Percentiles rank a stretch among this genome's conserved stretches.
phyloP scores from a whole-genome alignment of 2,888 invertebrate genomes.

The Lasiommata megera region DNA sequence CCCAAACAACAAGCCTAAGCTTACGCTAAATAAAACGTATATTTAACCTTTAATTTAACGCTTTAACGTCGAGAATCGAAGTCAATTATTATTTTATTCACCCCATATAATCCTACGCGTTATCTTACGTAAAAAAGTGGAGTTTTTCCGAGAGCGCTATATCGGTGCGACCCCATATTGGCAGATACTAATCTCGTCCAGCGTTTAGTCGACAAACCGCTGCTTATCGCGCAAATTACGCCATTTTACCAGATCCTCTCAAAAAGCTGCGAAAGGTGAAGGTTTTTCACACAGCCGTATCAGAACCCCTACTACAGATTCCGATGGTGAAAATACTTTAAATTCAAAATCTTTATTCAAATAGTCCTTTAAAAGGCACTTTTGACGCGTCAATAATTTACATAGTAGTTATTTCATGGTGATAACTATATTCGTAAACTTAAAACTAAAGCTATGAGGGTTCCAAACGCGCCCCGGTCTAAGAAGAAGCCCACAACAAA shows the following conservation, averaged over 20 bases:
- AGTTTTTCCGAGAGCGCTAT: slow-evolving; percentile 35
- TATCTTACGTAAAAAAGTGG: slow-evolving; percentile 35
- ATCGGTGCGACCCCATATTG: slow-evolving; percentile 45
- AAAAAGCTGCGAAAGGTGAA: slow-evolving; percentile 58
- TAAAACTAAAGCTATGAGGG: too few species aligned
- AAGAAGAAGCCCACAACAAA: too few species aligned
- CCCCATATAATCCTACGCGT: slow-evolving; percentile 36
- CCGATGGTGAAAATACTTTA: neutral
- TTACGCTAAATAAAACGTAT: too few species aligned
- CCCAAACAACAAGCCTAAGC: neutral
- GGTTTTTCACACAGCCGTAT: slow-evolving; percentile 21
- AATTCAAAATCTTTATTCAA: too few species aligned
- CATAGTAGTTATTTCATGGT: too few species aligned
- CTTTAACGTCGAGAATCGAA: neutral
- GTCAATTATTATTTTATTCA: slow-evolving; percentile 30
- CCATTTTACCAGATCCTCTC: slow-evolving; percentile 63
- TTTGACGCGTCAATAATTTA: too few species aligned
- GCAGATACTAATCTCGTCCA: slow-evolving; percentile 60
- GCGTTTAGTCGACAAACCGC: slow-evolving; percentile 50
- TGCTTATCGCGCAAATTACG: slow-evolving; percentile 74
- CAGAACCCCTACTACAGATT: slow-evolving; percentile 11
- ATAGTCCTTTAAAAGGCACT: too few species aligned
- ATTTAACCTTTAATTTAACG: neutral
- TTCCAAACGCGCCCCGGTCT: too few species aligned
- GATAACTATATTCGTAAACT: too few species aligned